Base-by-base conservation (phyloP, 2,113 vertebrate species). In the Lagopus leucura region DNA sequence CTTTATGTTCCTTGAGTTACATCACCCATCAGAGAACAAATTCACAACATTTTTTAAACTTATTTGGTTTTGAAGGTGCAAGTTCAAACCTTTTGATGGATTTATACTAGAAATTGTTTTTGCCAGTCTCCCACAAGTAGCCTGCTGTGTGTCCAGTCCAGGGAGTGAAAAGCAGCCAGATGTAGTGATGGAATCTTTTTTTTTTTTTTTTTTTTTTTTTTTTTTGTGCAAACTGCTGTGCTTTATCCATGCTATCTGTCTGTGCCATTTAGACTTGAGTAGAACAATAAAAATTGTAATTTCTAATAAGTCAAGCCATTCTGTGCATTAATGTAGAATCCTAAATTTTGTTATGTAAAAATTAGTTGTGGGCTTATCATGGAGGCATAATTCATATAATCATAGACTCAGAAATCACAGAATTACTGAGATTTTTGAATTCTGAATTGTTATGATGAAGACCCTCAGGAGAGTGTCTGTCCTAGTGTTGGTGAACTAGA, bases 141-240 rank as follows among this genome's bases (percentile, higher is more conserved):
- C 30, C 12, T 43, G 8, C 11, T 48, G 40, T 3, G 11, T 88
- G 15, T 47, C 52, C 73, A 54, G 5, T 7, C 15, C n/a, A n/a
- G 36, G 10, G 22, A 40, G 18, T 24, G 10, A 32, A 66, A 87
- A 74, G 6, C 25, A 87, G 27, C 12, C 34, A 19, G 60, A 87
- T 2, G 2, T 1, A 55, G 16, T 40, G 13, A 40, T 34, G 32
- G 28, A 13, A 73, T 47, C 6, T 5, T 15, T 73, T 7, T 27
- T 0, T 10, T 70, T 84, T 52, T 27, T 0, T 11, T 61, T 84
- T 52, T 6, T 66, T 42, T 42, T 42, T 40, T 66, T 42, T 40
- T 40, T 40, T 40, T 4, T 40, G 40, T 42, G 40, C 38, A 38
- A 38, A 38, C 38, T 52, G 34, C 24, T 38, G 36, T 27, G 36